Conservation (phyloP, 2,113 vertebrate genomes). For the Rhinolophus sinicus region DNA sequence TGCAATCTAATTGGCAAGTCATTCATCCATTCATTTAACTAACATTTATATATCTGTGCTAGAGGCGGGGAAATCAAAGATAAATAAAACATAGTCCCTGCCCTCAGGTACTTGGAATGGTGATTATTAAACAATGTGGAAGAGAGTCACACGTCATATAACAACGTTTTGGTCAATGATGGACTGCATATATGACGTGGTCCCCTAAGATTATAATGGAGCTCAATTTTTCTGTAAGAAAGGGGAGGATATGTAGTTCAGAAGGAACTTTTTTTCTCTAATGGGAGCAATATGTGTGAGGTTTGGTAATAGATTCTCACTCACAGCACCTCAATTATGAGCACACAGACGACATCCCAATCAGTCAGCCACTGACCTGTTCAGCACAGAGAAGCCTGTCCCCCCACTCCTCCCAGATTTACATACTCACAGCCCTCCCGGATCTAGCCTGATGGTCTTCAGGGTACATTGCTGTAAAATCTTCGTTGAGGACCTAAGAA, state of each 20-base stretch:
- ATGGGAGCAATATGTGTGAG: background rate
- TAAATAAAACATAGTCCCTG: background rate
- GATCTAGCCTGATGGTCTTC: background rate
- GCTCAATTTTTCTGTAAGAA: too few relatives aligned
- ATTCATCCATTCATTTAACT: constrained; percentile 19
- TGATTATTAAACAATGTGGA: background rate
- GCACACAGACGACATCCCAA: background rate
- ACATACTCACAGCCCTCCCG: background rate
- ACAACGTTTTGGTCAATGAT: background rate
- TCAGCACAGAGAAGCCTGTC: background rate
- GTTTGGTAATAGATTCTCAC: background rate
- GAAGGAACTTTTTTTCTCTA: background rate
- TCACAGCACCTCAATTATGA: background rate
- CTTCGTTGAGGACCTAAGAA: background rate
- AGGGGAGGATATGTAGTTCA: too few relatives aligned
- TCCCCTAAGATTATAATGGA: too few relatives aligned
- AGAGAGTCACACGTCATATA: background rate
- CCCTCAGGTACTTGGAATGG: background rate
- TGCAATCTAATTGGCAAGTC: background rate
- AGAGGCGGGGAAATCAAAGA: constrained; percentile 16
- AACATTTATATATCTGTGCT: background rate
- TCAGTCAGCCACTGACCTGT: background rate
- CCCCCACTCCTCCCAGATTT: background rate
- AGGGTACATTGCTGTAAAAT: background rate
- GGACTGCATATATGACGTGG: too few relatives aligned